Percentiles rank a stretch among this genome's conserved stretches.
Evolutionary conservation across 37 sponge, comb jelly and placozoan genomes (phyloP).

Genomic region (Oopsacas minuta): DNA sequence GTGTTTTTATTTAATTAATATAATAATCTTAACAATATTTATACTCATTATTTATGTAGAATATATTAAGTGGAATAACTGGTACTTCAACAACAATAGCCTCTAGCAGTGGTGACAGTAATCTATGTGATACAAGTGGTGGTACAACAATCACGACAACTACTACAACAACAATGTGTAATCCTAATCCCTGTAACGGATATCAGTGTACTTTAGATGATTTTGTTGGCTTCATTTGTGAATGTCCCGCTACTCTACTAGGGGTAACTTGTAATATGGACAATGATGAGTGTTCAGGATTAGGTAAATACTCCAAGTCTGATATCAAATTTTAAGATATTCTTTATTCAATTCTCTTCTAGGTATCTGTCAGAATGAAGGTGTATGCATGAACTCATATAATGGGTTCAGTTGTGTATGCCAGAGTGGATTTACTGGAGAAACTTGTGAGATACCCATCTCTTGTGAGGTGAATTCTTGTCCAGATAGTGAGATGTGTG

Average conservation of each 20-base stretch:
- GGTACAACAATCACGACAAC: neutral
- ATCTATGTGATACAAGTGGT: neutral
- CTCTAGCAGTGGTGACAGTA: neutral
- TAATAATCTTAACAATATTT: too few relatives aligned
- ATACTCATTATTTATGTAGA: neutral
- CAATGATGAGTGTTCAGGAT: neutral
- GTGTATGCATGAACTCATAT: neutral
- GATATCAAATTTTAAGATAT: neutral
- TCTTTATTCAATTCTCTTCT: neutral
- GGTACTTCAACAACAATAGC: neutral
- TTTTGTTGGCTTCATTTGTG: slow-evolving; percentile 11
- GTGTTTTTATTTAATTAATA: too few relatives aligned
- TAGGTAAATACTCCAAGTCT: neutral
- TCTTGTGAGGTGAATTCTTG: neutral
- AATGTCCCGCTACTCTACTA: neutral
- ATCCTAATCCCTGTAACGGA: slow-evolving; percentile 15
- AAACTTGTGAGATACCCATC: neutral
- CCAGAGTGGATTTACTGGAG: neutral
- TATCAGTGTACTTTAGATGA: neutral
- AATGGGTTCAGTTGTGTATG: slow-evolving; percentile 5
- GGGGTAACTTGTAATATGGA: neutral
- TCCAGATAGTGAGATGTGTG: neutral
- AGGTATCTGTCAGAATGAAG: slow-evolving; percentile 18
- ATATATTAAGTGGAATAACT: neutral
- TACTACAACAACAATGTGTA: neutral